Base-by-base conservation (phyloP, 1,140 invertebrate species). In the Rhynchophorus ferrugineus region DNA sequence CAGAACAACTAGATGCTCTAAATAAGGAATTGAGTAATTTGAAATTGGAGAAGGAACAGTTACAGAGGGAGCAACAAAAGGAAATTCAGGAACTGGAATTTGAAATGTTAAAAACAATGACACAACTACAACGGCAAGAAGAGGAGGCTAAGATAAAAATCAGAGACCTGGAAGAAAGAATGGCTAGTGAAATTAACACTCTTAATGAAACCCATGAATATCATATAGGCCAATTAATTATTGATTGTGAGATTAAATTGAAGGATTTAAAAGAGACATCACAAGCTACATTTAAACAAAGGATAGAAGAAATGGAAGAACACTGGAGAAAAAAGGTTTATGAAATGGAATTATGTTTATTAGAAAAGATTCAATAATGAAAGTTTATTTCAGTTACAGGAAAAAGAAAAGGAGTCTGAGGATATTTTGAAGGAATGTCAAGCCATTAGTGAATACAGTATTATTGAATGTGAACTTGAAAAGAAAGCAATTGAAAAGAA, bases 371-470 rank as follows among this genome's bases (percentile, higher is more conserved):
- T 36, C 16, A 36, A 3, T 13, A 13, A 3, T 36, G n/a, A 36
- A 37, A 8, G 5, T 13, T 37, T 41, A 20, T 43, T 43, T n/a
- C 69, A 71, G 57, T 58, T 68, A 1, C 57, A 73, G n/a, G 62
- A 69, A 44, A 65, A 73, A 17, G 64, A 72, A 63, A 68, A 70
- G 44, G 62, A 68, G 56, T 68, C 70, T 57, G 66, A 68, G 1
- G 66, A 61, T 16, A 74, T 75, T 60, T 60, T 76, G 44, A 73
- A 75, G 56, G 73, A 75, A 55, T 73, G 72, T 35, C 74, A 76
- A 65, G 69, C 72, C 38, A 68, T 75, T 54, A 72, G 71, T 44
- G 73, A 76, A 59, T 73, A 71, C 36, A 71, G 68, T 48, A 67
- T 75, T 7, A 75, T 74, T 24, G 69, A 74, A 54, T 68, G 68